These are phyloP conservation scores for Branchinecta lynchi DNA, from an alignment of 1,140 invertebrate species.

Conservation along the genomic window DNA sequence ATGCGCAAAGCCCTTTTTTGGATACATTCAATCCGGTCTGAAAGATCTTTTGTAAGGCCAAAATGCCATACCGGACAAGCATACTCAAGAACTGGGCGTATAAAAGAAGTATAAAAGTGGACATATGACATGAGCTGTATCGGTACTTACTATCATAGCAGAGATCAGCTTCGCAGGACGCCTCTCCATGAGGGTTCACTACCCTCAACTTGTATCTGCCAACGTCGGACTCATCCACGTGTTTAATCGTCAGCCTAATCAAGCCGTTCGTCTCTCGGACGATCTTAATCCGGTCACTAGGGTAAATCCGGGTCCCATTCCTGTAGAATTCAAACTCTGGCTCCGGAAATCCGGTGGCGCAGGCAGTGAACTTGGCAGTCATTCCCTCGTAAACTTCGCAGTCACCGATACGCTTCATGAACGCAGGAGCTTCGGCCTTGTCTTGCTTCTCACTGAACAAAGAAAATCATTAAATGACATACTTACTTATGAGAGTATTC, in stretches of 20 bases:
- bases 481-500: too few species aligned
- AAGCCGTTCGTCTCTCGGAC: constrained; percentile 64
- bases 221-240: constrained; percentile 54
- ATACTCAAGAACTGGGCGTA: too few species aligned
- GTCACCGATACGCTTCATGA: constrained; percentile 75
- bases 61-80: too few species aligned
- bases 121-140: constrained; percentile 21
- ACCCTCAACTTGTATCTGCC: constrained; percentile 66
- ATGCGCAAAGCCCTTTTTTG: too few species aligned
- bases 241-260: constrained; percentile 48
- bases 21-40: too few species aligned
- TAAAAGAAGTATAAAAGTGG: not conserved
- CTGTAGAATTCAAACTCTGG: constrained; percentile 55
- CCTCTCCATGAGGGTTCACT: constrained; percentile 65
- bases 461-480: too few species aligned
- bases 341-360: constrained; percentile 63
- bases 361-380: constrained; percentile 79
- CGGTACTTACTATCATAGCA: constrained; percentile 57
- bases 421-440: constrained; percentile 63
- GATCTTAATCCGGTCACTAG: constrained; percentile 59
- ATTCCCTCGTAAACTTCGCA: constrained; percentile 71
- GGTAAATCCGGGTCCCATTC: constrained; percentile 57
- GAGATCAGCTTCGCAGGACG: constrained; percentile 58
- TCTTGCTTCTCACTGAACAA: constrained; percentile 45
- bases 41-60: too few species aligned